Evolutionary conservation across 2,113 vertebrate genomes (phyloP).

Genomic region (Xiphorhynchus elegans): DNA sequence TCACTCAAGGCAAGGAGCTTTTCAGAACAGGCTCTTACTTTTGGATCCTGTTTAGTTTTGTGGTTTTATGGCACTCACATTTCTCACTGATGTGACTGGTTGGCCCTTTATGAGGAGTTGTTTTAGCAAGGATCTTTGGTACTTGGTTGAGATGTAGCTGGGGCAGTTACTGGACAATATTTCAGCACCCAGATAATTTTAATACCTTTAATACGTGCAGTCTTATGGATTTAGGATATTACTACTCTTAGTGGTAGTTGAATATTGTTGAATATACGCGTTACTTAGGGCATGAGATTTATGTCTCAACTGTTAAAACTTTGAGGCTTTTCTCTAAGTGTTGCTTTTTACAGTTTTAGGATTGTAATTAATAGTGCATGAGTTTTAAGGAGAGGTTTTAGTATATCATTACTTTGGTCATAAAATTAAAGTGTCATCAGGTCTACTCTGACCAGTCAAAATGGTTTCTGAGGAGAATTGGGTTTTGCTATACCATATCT

Average conservation of each 20-base stretch:
- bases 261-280: background rate
- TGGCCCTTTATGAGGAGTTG: background rate
- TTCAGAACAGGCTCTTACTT: background rate
- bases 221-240: background rate
- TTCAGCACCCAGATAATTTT: background rate
- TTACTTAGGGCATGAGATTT: constrained; percentile 10
- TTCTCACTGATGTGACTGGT: background rate
- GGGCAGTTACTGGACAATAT: background rate
- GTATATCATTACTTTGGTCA: background rate
- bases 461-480: background rate
- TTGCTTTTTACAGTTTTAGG: background rate
- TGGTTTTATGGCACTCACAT: fast-evolving
- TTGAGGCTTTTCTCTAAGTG: background rate
- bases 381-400: background rate
- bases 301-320: background rate
- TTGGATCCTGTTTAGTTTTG: background rate
- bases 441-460: background rate
- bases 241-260: background rate
- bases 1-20: background rate
- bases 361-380: background rate
- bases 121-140: background rate
- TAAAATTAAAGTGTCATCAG: background rate
- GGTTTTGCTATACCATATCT: background rate
- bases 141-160: background rate
- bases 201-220: background rate